Conservation (phyloP, 2,113 vertebrate genomes). For the Corythaeola cristata region DNA sequence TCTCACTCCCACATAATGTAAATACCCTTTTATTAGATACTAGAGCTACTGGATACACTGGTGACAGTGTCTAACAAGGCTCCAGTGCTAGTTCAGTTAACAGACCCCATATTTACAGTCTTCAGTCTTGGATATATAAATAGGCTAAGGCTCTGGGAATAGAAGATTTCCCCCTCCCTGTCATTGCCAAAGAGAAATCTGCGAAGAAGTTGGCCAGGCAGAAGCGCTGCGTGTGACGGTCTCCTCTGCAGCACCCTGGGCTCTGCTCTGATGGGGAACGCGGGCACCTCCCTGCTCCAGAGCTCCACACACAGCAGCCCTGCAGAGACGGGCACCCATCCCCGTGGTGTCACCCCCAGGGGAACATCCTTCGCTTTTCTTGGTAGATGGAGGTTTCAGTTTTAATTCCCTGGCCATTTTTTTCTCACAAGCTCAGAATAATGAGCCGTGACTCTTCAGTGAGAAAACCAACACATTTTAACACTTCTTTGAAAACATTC, state of each 20-base stretch:
- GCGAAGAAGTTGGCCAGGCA: background rate
- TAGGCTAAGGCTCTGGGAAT: background rate
- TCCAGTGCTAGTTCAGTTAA: background rate
- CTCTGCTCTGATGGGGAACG: fast-evolving
- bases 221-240: background rate
- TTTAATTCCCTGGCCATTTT: background rate
- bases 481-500: background rate
- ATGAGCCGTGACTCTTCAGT: background rate
- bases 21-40: background rate
- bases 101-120: background rate
- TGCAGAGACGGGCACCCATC: fast-evolving
- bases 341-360: fast-evolving
- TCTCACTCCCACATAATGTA: background rate
- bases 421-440: background rate
- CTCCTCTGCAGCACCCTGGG: fast-evolving
- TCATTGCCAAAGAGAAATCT: background rate
- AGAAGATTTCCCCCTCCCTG: background rate
- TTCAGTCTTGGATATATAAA: background rate
- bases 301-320: background rate
- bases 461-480: background rate
- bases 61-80: background rate
- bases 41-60: background rate
- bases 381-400: background rate
- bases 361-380: background rate
- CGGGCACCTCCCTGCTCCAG: background rate